Evolutionary conservation across 1,140 invertebrate genomes (phyloP), one percentile per base, ranked within the genome.

Genomic region (Octopus sinensis): DNA sequence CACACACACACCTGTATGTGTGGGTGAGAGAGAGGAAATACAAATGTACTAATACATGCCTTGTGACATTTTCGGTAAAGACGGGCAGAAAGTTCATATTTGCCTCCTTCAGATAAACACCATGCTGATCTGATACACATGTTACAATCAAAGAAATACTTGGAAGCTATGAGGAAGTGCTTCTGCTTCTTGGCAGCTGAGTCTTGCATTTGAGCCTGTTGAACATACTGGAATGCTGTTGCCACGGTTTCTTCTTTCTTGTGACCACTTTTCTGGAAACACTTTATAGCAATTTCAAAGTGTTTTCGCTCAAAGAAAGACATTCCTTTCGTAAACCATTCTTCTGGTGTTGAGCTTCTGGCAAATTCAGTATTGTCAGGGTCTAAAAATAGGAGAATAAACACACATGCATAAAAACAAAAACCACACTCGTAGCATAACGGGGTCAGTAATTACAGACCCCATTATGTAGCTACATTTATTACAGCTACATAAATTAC

Each of bases 211-310:
- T 84, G 84, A 13, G 87, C 87, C 53, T 85, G 78, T 51, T 88
- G 81, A 10, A 87, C 88, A 71, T 82, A 83, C 77, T 86, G 84
- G 79, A 87, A 86, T n/a, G 89, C 88, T 4, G 85, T 51, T 9
- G 88, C 87, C 3, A 88, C 79, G 23, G 85, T 86, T 56, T 87
- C 85, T 79, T 84, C 85, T 9, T 82, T 83, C 13, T 80, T 54
- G 13, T 83, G 81, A 54, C 52, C 83, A 78, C 84, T 86, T 54
- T 83, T 86, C 9, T 79, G 79, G 80, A 86, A 90, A 78, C 88
- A 89, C 79, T 89, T 90, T 6, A 88, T 88, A 53, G 89, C 89
- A 0, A 89, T 85, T 54, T 84, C 82, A 76, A 87, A 90, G 77
- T 89, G 77, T 1, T 80, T 81, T 30, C 87, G 85, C 30, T 83